Evolutionary conservation across 1,140 invertebrate genomes (phyloP), one percentile per base, ranked within the genome.

Genomic region (Spodoptera frugiperda): DNA sequence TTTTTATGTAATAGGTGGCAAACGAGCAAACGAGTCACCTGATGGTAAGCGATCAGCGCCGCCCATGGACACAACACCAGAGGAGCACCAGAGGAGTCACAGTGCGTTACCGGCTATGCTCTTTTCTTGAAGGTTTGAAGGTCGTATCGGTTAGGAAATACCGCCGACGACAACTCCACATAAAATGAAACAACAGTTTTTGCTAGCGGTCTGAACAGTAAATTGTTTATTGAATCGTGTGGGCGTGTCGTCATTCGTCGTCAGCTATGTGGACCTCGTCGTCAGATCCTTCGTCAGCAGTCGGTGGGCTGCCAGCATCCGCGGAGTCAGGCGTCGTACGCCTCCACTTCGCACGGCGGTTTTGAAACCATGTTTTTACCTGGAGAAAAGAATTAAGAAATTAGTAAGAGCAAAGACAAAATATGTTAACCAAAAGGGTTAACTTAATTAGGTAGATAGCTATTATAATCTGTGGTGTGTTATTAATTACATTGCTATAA

Each of bases 351-450:
- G 91, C 91, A 11, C 91, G 87, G 2, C 91, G 84, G 67, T 93
- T 93, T 83, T 93, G 91, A 67, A 93, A 93, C 91, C 90, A 93
- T 0, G 91, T 93, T 75, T 93, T 93, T 2, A 93, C 91, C 91
- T 93, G 82, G 3, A 83, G 79, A 33, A 30, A 21, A 77, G 51
- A 73, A 14, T 3, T 48, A 4, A 25, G 39, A 3, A 10, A 30
- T 5, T 67, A 53, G n/a, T 19, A 6, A 0, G 15, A 1, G n/a
- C 6, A 51, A 6, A 15, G 17, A 17, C 49, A n/a, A 53, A n/a
- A 39, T 39, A 10, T 33, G 6, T 3, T 25, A n/a, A n/a, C n/a
- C n/a, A 25, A 25, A 25, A 25, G 21, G 21, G 21, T 25, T 25
- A 25, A 25, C 25, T 25, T 25, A 4, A 25, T 25, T 25, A n/a